Conservation (phyloP, 2,888 invertebrate species). For the Apamea epomidion region DNA sequence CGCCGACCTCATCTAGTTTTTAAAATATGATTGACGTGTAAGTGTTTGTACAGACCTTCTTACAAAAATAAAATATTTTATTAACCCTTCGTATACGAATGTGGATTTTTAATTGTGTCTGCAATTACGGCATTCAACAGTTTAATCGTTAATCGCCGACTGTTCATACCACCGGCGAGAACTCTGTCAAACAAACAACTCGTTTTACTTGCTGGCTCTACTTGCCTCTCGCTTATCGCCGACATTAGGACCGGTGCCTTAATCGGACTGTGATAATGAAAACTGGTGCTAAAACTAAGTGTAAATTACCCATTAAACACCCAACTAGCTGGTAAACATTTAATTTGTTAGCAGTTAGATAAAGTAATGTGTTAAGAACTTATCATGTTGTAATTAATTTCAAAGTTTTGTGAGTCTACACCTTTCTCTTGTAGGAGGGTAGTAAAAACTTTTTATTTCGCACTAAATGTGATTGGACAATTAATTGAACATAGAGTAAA, state of each 20-base stretch:
- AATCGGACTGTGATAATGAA: conserved; percentile 20
- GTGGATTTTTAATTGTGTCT: too few species aligned
- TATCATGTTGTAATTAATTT: conserved; percentile 17
- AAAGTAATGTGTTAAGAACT: neutral
- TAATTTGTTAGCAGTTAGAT: conserved; percentile 2
- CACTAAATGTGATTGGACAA: neutral
- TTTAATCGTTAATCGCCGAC: neutral
- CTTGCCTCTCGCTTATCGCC: neutral
- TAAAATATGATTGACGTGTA: too few species aligned
- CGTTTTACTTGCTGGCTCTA: neutral
- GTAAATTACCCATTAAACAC: conserved; percentile 29
- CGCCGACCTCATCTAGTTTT: too few species aligned
- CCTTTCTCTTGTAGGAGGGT: neutral
- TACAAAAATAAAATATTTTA: too few species aligned
- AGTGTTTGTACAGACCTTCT: too few species aligned
- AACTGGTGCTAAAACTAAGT: conserved; percentile 4
- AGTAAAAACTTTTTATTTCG: neutral
- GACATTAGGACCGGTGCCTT: neutral
- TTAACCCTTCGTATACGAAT: too few species aligned
- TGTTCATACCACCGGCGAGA: neutral
- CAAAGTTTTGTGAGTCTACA: neutral
- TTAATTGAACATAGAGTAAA: neutral
- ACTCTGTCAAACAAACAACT: neutral
- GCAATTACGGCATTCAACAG: too few species aligned
- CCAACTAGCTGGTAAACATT: conserved; percentile 24